Base-by-base conservation (phyloP, 1,140 invertebrate species). In the Sipha flava region DNA sequence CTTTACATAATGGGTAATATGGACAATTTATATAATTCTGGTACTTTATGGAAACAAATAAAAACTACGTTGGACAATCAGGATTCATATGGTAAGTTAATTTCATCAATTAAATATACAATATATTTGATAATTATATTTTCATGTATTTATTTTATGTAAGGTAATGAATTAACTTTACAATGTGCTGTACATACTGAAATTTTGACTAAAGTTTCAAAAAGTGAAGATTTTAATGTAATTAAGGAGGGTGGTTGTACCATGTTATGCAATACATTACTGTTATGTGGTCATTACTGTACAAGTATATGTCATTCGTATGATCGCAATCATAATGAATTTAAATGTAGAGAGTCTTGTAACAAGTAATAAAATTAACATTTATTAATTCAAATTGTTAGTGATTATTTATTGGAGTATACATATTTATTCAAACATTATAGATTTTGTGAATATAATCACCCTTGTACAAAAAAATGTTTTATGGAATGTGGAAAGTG, bases 1-100 rank as follows among this genome's bases (percentile, higher is more conserved):
- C 82, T 91, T 49, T 91, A 87, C 82, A 86, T 89, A 23, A 87
- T 91, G 81, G 90, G 90, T 45, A 85, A 86, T 81, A 85, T 85
- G 83, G 54, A 80, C 0, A 40, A 70, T 79, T 59, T 82, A 14
- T 49, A 84, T 1, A 68, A 68, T 26, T 73, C 54, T 37, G 52
- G 81, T 68, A 16, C 45, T 21, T 54, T 82, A 9, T 82, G 81
- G 81, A 79, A 62, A 40, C 18, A 80, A 23, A 81, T 82, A 18
- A 80, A 81, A 75, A 18, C 37, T 40, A 64, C 40, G 34, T 73
- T 82, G 21, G 47, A 43, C n/a, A 47, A 79, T 23, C 49, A 79
- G 3, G 21, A 45, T 4, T 84, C 86, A 0, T 81, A 89, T 62
- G 88, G 81, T 82, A 66, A 37, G n/a, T 52, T 21, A 16, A 52